These are phyloP conservation scores for Otocyon megalotis DNA, from an alignment of 2,113 vertebrate genomes.

Conservation along the genomic window DNA sequence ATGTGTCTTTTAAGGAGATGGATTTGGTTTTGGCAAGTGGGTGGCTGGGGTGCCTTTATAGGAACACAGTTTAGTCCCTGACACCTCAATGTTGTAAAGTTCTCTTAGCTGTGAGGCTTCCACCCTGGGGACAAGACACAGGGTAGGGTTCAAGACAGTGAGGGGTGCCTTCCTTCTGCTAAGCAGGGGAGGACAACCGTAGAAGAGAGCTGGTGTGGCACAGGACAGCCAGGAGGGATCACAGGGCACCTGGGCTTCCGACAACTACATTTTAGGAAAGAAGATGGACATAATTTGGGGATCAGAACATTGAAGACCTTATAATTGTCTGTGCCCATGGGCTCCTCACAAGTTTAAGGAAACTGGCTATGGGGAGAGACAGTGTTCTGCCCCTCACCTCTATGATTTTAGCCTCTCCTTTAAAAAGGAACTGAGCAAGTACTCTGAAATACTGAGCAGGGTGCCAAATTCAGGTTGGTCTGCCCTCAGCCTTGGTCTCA, in stretches of 20 bases:
- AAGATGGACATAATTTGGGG: background rate
- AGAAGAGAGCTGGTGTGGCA: background rate
- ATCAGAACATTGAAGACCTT: no score
- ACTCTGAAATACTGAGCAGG: background rate
- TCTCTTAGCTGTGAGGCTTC: background rate
- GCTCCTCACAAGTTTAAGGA: background rate
- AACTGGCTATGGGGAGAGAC: fast-evolving
- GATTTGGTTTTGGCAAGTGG: background rate
- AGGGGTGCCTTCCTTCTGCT: background rate
- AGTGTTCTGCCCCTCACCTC: background rate
- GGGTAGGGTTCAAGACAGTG: background rate
- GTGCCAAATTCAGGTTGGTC: background rate
- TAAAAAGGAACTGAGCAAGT: background rate
- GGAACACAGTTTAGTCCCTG: background rate
- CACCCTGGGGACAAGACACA: background rate
- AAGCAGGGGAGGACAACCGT: background rate
- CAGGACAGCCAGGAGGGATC: background rate
- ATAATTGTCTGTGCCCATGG: no score
- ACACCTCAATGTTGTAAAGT: background rate
- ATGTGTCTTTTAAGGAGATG: background rate
- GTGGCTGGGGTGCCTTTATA: background rate
- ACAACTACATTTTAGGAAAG: background rate
- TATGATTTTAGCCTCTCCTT: background rate
- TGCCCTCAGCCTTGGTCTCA: background rate
- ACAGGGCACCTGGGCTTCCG: fast-evolving